A percentile compares a stretch with the other conserved stretches of the same genome.
Evolutionary conservation across 2,113 vertebrate species (phyloP).

Genomic region (Aepyceros melampus): DNA sequence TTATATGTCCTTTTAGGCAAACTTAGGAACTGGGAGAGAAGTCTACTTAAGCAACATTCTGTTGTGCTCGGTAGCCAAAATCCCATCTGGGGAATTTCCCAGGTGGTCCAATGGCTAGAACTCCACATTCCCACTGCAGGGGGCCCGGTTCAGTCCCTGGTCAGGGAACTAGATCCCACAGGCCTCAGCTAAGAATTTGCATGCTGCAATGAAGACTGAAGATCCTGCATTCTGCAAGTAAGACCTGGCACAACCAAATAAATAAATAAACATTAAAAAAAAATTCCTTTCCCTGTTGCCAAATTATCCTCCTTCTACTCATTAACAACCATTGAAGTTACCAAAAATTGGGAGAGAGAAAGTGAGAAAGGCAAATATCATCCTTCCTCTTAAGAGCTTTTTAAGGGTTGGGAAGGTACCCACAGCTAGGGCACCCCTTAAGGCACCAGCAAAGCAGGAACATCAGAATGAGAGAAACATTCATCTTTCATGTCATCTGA

Average conservation of each 20-base stretch:
- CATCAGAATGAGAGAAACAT: not conserved
- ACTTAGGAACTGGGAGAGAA: not conserved
- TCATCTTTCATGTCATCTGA: slow-evolving; percentile 26
- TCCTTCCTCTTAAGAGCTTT: not conserved
- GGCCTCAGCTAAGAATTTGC: not conserved
- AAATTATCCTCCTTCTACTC: not conserved
- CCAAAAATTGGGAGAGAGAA: not conserved
- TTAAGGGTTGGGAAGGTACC: not conserved
- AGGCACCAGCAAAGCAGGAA: not conserved
- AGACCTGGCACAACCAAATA: not conserved
- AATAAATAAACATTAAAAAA: not conserved
- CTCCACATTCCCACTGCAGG: not conserved
- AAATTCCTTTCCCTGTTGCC: not conserved
- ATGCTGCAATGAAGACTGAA: not conserved
- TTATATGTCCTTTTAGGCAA: not conserved
- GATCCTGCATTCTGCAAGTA: not conserved
- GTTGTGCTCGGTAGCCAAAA: not conserved
- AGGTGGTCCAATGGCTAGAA: not conserved
- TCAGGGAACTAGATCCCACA: not conserved
- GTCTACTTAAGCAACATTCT: not conserved
- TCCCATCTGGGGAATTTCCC: not conserved
- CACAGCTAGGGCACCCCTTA: not conserved
- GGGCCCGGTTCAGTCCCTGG: not conserved
- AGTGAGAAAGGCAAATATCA: not conserved
- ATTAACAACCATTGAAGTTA: not conserved